phyloP scores from a whole-genome alignment of 2,113 vertebrate species.

The Bubalus kerabau region DNA sequence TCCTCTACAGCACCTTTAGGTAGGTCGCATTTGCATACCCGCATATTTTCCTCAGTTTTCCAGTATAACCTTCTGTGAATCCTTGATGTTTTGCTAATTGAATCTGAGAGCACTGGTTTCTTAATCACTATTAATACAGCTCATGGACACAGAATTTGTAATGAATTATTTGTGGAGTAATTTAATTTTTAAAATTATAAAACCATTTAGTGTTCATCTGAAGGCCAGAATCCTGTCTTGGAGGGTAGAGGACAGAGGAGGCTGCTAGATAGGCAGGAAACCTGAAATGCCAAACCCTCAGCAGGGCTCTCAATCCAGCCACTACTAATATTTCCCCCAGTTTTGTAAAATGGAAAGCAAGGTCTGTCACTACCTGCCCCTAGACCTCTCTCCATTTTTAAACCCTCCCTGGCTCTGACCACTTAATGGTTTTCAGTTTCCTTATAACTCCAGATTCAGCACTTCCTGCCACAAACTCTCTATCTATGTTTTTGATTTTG shows the following conservation, averaged over 20 bases:
- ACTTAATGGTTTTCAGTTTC: not conserved
- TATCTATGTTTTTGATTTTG: not conserved
- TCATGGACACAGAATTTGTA: conserved; percentile 46
- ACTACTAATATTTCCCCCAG: not conserved
- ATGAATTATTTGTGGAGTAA: conserved; percentile 51
- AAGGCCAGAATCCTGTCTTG: not conserved
- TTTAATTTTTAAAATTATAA: not conserved
- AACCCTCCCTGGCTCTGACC: not conserved
- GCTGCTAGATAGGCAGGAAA: not conserved
- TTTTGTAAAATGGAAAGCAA: not conserved
- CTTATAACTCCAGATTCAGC: not conserved
- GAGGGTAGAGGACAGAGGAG: rapidly evolving
- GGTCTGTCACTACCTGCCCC: not conserved
- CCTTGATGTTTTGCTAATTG: conserved; percentile 69
- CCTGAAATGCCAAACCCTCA: not conserved
- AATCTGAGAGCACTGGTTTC: conserved; percentile 69
- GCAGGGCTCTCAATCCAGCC: not conserved
- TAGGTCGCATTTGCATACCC: conserved; percentile 51
- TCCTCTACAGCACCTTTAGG: not conserved
- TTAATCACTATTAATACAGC: conserved; percentile 73
- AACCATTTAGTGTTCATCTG: not conserved
- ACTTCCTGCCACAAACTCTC: not conserved
- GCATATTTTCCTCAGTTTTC: conserved; percentile 51
- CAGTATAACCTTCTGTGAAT: conserved; percentile 47
- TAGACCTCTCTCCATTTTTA: not conserved